These are phyloP conservation scores for Drosophila arizonae DNA, from an alignment of 1,140 invertebrate species.

Conservation along the genomic window DNA sequence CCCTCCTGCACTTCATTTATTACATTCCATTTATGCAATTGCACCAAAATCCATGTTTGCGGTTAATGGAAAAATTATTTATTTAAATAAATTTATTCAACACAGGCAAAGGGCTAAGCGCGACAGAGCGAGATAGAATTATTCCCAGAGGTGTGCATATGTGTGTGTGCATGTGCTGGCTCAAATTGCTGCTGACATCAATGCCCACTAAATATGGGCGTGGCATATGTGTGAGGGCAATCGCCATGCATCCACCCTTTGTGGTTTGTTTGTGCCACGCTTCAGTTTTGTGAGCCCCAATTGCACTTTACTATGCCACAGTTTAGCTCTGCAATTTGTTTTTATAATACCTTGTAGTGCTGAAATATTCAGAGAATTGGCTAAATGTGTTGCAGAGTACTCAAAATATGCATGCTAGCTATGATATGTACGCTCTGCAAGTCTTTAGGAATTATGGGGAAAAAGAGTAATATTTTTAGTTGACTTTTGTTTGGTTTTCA, in stretches of 20 bases:
- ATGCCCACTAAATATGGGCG: slow-evolving; percentile 18
- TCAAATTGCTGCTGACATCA: slow-evolving; percentile 65
- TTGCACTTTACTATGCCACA: slow-evolving; percentile 11
- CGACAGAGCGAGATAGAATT: slow-evolving; percentile 22
- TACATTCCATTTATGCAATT: slow-evolving; percentile 76
- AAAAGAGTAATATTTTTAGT: too few species aligned
- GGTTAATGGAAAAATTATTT: slow-evolving; percentile 80
- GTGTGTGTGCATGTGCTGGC: not conserved
- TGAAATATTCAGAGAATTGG: slow-evolving; percentile 5
- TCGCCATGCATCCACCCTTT: not conserved
- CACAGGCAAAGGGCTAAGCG: slow-evolving; percentile 39
- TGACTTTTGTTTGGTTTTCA: too few species aligned
- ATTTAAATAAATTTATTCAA: slow-evolving; percentile 76
- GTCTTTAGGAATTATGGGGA: too few species aligned
- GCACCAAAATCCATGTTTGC: slow-evolving; percentile 75
- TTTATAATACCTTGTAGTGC: not conserved
- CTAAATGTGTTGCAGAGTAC: too few species aligned
- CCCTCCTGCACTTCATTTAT: slow-evolving; percentile 63
- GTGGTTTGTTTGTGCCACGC: slow-evolving; percentile 33
- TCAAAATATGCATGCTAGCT: too few species aligned
- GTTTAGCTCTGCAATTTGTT: slow-evolving; percentile 6
- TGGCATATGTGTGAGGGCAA: not conserved
- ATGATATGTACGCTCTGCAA: too few species aligned
- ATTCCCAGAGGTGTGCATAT: slow-evolving; percentile 14
- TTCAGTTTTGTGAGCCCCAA: slow-evolving; percentile 19